Conservation (phyloP, 2,888 invertebrate genomes). For the Tenthredo notha region DNA sequence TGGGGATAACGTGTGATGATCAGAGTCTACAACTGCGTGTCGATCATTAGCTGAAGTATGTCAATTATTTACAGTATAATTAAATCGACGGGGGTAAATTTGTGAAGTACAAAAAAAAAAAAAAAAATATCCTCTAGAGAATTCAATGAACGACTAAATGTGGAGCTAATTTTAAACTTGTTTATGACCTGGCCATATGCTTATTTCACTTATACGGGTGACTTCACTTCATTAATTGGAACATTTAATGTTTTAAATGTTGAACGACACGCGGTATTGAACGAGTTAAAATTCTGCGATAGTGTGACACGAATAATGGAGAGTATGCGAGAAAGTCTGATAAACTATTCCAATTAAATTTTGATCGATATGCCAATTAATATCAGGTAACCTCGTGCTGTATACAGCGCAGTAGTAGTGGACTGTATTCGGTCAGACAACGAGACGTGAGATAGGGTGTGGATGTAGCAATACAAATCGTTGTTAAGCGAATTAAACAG, state of each 20-base stretch:
- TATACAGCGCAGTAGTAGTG: slow-evolving; percentile 18
- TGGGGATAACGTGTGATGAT: not conserved
- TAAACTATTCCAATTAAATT: slow-evolving; percentile 43
- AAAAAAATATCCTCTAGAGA: not conserved
- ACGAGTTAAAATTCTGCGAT: not conserved
- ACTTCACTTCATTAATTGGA: not conserved
- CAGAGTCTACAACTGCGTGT: not conserved
- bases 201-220: not conserved
- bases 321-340: slow-evolving; percentile 1
- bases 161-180: not conserved
- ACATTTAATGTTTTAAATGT: not conserved
- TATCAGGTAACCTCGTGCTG: not conserved
- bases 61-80: not conserved
- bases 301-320: slow-evolving; percentile 8
- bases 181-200: not conserved
- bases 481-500: slow-evolving; percentile 14
- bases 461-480: slow-evolving; percentile 14
- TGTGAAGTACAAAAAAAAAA: too few species aligned
- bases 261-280: not conserved
- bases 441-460: not conserved
- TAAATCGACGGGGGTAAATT: not conserved
- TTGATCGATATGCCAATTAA: slow-evolving; percentile 39
- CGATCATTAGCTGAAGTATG: not conserved
- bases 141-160: not conserved
- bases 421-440: slow-evolving; percentile 36